phyloP scores from a whole-genome alignment of 2,888 invertebrate genomes.

The Caenorhabditis becei region DNA sequence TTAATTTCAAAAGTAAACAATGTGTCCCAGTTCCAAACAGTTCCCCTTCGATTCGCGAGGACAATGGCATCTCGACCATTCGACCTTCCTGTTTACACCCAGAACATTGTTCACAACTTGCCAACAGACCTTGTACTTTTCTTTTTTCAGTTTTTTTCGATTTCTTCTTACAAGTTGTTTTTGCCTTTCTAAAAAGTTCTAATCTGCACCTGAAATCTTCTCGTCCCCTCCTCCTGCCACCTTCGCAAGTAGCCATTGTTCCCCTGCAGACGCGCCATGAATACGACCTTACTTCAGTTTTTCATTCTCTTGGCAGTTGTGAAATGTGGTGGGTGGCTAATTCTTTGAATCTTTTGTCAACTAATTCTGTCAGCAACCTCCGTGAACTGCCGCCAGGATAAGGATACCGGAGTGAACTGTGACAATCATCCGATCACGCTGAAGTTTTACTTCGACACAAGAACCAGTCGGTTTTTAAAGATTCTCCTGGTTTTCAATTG shows the following conservation, averaged over 20 bases:
- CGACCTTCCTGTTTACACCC: conserved; percentile 32
- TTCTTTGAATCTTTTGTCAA: neutral
- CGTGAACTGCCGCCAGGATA: conserved; percentile 53
- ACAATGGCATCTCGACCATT: conserved; percentile 43
- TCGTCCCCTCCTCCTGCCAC: neutral
- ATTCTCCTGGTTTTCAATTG: neutral
- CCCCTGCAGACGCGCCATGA: neutral
- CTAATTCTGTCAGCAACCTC: conserved; percentile 27
- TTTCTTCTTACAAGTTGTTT: conserved; percentile 4
- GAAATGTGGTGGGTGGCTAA: neutral
- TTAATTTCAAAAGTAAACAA: neutral
- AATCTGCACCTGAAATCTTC: conserved; percentile 11
- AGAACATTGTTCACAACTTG: conserved; percentile 42
- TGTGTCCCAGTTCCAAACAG: neutral
- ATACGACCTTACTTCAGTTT: neutral
- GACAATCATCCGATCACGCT: conserved; percentile 50
- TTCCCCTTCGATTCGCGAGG: conserved; percentile 3
- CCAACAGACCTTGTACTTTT: conserved; percentile 18
- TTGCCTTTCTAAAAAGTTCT: neutral
- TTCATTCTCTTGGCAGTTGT: neutral
- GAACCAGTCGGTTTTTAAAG: conserved; percentile 51
- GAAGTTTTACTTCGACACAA: conserved; percentile 64
- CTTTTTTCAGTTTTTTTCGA: neutral
- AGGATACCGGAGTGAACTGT: conserved; percentile 59
- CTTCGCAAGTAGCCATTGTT: neutral